Evolutionary conservation across 2,888 invertebrate species (phyloP), one percentile per base, ranked within the genome.

Genomic region (Cheilosia urbana): DNA sequence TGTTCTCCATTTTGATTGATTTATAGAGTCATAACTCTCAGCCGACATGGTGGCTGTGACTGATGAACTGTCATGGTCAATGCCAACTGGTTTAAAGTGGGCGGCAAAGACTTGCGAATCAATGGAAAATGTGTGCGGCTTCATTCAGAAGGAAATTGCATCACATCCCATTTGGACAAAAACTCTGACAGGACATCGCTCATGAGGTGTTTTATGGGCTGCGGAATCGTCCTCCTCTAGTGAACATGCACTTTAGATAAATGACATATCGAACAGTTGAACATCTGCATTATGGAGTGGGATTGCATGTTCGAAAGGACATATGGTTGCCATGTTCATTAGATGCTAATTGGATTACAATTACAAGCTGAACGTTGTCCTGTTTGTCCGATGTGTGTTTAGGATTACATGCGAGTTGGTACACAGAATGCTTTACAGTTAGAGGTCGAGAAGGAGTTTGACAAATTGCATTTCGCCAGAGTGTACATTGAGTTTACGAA

Each of bases 141-240:
- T 51, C 51, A 4, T 51, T 4, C 27, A n/a, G 15, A 40, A 53
- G 47, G 57, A 58, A 57, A 69, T 34, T 47, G 47, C 71, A 40
- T 60, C 24, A 71, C 71, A 71, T 71, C 49, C 37, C 58, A 58
- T 49, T 69, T 34, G 34, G 57, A 24, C 37, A 24, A 17, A 7
- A 58, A 49, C 17, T 47, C 13, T 62, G 72, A 63, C 62, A 73
- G 62, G 62, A 73, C 72, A 73, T 73, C 53, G 42, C n/a, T 73
- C 53, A 73, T 63, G 53, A 13, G 24, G 53, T 62, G 27, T 62
- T 37, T 73, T 42, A 53, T 62, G 62, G 7, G 42, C 53, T 53
- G 30, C 62, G 53, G 15, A 53, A 45, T 42, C 19, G 34, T 49
- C n/a, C 21, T 30, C 34, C 11, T 47, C 0, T 27, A 30, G 30